phyloP scores from a whole-genome alignment of 2,888 invertebrate genomes.

The Molanna angustata region DNA sequence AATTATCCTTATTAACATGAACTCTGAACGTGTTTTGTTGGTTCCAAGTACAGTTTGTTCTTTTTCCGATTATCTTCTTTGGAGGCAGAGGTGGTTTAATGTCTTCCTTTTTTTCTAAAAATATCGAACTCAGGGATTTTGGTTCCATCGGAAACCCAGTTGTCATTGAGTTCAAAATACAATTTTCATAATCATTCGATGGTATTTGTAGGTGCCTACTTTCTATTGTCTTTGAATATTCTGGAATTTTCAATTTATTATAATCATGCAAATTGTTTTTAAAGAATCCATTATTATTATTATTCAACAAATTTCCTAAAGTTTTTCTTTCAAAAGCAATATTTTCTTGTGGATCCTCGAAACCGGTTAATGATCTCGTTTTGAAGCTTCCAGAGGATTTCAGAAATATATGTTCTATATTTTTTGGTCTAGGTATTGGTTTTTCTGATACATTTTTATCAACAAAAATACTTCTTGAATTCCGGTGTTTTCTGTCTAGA shows the following conservation, averaged over 20 bases:
- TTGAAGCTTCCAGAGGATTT: conserved; percentile 73
- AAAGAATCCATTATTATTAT: too few species aligned
- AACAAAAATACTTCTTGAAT: conserved; percentile 41
- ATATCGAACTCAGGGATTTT: conserved; percentile 15
- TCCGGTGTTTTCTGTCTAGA: conserved; percentile 72
- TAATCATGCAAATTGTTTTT: too few species aligned
- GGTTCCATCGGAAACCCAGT: neutral
- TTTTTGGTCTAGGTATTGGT: conserved; percentile 34
- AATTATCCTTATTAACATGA: conserved; percentile 5
- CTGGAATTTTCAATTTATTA: too few species aligned
- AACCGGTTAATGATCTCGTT: conserved; percentile 35
- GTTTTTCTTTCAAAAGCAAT: too few species aligned
- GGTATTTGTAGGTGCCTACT: neutral
- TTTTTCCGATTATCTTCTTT: conserved; percentile 55
- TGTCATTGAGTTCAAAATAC: neutral
- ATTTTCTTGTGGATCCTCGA: neutral
- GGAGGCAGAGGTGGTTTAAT: conserved; percentile 43
- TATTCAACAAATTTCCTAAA: too few species aligned
- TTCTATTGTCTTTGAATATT: conserved; percentile 1
- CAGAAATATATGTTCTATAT: conserved; percentile 51
- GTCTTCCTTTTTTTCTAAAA: conserved; percentile 20
- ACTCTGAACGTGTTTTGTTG: conserved; percentile 21
- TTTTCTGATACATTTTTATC: conserved; percentile 6
- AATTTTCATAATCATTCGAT: conserved; percentile 16
- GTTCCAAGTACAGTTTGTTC: conserved; percentile 34